Evolutionary conservation across 2,113 vertebrate species (phyloP), one percentile per base, ranked within the genome.

Genomic region (Theropithecus gelada): DNA sequence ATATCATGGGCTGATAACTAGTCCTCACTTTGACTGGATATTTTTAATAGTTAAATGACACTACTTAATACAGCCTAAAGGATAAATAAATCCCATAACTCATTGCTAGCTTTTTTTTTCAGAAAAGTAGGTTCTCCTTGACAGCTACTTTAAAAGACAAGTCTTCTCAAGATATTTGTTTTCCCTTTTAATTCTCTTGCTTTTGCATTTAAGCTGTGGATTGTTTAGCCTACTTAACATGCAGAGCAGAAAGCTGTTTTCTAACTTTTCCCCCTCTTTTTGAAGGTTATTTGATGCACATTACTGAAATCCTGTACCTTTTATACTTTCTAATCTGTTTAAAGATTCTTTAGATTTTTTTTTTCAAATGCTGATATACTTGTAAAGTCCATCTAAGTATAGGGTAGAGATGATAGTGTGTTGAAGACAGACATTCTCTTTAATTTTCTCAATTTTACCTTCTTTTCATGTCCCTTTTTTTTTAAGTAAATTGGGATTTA

Each of bases 21-120:
- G 96, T 76, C 43, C 72, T 98, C 93, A 75, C 78, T 97, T 96
- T 92, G 57, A 48, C 83, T 96, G 17, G 96, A 94, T 97, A 95
- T 99, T 99, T 98, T 98, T 96, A 97, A 98, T 98, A 98, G 99
- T 98, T 98, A 99, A 99, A 98, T 83, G 97, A 72, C 94, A 98
- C 95, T 85, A 94, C 93, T 98, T 99, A 98, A 97, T 17, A 13
- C 86, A 95, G 82, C 90, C 98, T 84, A 95, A 95, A 97, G 81
- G 85, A 97, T 97, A 98, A 98, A 96, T 55, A 57, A 93, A 98
- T 98, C 68, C 57, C 97, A 93, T n/a, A 91, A 80, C 81, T 94
- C 79, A 88, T 76, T 96, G 57, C 52, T 97, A n/a, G 82, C 66
- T 97, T 98, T 98, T 43, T 43, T 97, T 94, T 98, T 97, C 93